Conservation (phyloP, 2,797 vertebrate genomes). For the Glossophaga mutica region DNA sequence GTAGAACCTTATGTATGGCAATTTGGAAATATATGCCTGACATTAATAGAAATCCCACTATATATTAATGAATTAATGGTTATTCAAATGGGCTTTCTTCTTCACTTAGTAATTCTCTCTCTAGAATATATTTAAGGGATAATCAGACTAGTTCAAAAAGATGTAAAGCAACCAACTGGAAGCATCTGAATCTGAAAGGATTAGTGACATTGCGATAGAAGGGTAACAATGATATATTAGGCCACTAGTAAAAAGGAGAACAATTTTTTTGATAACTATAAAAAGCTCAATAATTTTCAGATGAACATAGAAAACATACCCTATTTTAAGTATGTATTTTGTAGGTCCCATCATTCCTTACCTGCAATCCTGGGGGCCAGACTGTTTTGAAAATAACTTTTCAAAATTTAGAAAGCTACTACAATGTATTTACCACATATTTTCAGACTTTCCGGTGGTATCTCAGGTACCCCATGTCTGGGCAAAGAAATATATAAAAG, state of each 20-base stretch:
- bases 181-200: not conserved
- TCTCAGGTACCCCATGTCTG: not conserved
- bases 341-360: not conserved
- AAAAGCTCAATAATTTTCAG: slow-evolving; percentile 27
- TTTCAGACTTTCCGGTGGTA: not conserved
- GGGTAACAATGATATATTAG: slow-evolving; percentile 3
- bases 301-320: not conserved
- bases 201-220: not conserved
- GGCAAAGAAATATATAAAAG: not conserved
- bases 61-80: not conserved
- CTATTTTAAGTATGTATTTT: not conserved
- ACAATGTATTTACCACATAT: not conserved
- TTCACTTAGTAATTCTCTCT: not conserved
- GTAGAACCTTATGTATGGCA: not conserved
- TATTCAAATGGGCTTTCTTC: slow-evolving; percentile 26
- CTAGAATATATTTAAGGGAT: slow-evolving; percentile 19
- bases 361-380: not conserved
- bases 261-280: not conserved
- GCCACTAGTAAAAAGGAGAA: slow-evolving; percentile 10
- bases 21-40: not conserved
- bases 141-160: slow-evolving; percentile 16
- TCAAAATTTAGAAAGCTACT: slow-evolving; percentile 30
- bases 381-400: slow-evolving; percentile 7
- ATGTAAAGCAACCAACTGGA: slow-evolving; percentile 26
- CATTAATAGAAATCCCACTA: not conserved